Evolutionary conservation across 1,140 invertebrate species (phyloP).

Genomic region (Pteromalus puparum): DNA sequence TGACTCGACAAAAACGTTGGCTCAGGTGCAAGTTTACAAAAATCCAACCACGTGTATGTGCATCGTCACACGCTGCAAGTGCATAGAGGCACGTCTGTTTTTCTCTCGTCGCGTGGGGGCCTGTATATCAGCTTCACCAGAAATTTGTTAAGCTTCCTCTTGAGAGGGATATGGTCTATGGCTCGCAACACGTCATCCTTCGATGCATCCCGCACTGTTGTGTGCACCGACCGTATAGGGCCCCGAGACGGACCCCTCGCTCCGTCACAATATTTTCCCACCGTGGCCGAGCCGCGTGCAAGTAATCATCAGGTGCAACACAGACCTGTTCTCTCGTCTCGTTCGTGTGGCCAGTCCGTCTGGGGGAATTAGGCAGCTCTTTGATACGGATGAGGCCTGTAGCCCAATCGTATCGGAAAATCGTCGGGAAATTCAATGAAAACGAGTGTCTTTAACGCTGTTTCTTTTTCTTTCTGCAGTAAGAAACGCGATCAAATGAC

Average conservation of each 20-base stretch:
- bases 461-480: background rate
- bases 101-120: background rate
- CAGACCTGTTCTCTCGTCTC: slow-evolving; percentile 63
- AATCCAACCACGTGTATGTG: background rate
- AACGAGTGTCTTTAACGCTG: background rate
- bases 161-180: background rate
- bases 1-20: background rate
- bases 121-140: background rate
- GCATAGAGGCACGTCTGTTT: background rate
- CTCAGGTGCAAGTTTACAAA: background rate
- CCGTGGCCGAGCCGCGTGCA: slow-evolving; percentile 1
- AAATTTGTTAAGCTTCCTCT: background rate
- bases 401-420: slow-evolving; percentile 8
- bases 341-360: slow-evolving; percentile 29
- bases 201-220: background rate
- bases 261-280: slow-evolving; percentile 50
- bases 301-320: slow-evolving; percentile 62
- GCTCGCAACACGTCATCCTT: background rate
- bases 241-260: background rate
- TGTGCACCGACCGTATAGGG: background rate
- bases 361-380: slow-evolving; percentile 18
- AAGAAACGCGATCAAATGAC: slow-evolving; percentile 51
- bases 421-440: slow-evolving; percentile 9
- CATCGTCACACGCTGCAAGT: background rate
- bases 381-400: background rate